Conservation (phyloP, 2,888 invertebrate genomes). For the Drosophila colorata region DNA sequence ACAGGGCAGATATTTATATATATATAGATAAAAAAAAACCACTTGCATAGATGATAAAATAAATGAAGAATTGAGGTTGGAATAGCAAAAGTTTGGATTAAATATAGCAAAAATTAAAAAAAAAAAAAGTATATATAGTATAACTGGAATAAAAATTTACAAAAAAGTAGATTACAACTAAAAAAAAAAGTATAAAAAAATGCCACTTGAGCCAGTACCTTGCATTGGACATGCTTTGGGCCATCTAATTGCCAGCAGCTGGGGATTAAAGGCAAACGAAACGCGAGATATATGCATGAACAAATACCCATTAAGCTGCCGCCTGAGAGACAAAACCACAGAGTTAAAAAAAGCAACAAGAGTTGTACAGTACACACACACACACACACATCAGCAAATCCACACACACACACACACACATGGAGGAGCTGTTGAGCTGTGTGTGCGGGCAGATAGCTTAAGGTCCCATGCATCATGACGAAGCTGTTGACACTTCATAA, state of each 20-base stretch:
- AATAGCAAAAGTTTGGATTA: not conserved
- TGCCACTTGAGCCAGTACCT: not conserved
- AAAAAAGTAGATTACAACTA: not conserved
- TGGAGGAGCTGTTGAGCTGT: slow-evolving; percentile 13
- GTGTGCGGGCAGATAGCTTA: slow-evolving; percentile 61
- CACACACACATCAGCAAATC: slow-evolving; percentile 3
- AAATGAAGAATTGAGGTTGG: not conserved
- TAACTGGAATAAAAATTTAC: not conserved
- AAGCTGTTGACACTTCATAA: slow-evolving; percentile 78
- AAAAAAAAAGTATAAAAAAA: not conserved
- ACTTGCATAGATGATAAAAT: not conserved
- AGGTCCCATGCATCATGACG: slow-evolving; percentile 74
- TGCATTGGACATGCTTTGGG: not conserved
- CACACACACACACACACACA: slow-evolving; percentile 9
- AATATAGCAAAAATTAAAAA: not conserved
- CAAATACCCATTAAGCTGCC: slow-evolving; percentile 58
- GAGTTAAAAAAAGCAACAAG: slow-evolving; percentile 24
- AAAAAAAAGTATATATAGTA: no score
- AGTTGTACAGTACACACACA: slow-evolving; percentile 10
- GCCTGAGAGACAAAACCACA: slow-evolving; percentile 26
- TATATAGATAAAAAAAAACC: no score
- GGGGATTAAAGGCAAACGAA: slow-evolving; percentile 14
- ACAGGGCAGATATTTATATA: no score
- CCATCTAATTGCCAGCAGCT: slow-evolving; percentile 28
- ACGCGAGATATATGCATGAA: slow-evolving; percentile 25